Evolutionary conservation across 92 coral and sea anemone species (phyloP), one percentile per base, ranked within the genome.

Genomic region (Phenganax marumi): DNA sequence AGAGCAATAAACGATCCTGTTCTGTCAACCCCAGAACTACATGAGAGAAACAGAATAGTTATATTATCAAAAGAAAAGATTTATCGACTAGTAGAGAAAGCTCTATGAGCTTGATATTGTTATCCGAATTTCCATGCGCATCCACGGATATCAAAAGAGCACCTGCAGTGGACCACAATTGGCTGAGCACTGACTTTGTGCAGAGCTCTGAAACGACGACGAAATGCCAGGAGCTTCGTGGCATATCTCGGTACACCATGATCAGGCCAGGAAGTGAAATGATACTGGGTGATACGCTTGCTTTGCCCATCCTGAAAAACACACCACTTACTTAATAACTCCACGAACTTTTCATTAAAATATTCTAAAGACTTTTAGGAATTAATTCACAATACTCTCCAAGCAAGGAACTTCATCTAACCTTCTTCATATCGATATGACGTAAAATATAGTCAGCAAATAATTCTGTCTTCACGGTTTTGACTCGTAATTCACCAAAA

Each of bases 81-180:
- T n/a, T n/a, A n/a, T n/a, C n/a, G n/a, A n/a, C n/a, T n/a, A n/a
- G n/a, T n/a, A n/a, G n/a, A n/a, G n/a, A n/a, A n/a, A n/a, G n/a
- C n/a, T n/a, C n/a, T n/a, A n/a, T n/a, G n/a, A n/a, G n/a, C n/a
- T n/a, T n/a, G n/a, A n/a, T n/a, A n/a, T n/a, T n/a, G n/a, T n/a
- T n/a, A n/a, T n/a, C n/a, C n/a, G n/a, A n/a, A n/a, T n/a, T n/a
- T n/a, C n/a, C n/a, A n/a, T n/a, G n/a, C n/a, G n/a, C n/a, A n/a
- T n/a, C n/a, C n/a, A n/a, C n/a, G n/a, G 70, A 64, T 22, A 14
- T 22, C 10, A 7, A 64, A 22, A 64, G 8, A 84, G 52, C 75
- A 90, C 97, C 97, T 92, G 81, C 97, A 93, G 71, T 93, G 97
- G 1, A 93, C 92, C n/a, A 93, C 79, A 73, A 86, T 81, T 3